Percentiles rank a stretch among this genome's conserved stretches.
Evolutionary conservation across 2,797 vertebrate genomes (phyloP).

Genomic region (Loriculus beryllinus): DNA sequence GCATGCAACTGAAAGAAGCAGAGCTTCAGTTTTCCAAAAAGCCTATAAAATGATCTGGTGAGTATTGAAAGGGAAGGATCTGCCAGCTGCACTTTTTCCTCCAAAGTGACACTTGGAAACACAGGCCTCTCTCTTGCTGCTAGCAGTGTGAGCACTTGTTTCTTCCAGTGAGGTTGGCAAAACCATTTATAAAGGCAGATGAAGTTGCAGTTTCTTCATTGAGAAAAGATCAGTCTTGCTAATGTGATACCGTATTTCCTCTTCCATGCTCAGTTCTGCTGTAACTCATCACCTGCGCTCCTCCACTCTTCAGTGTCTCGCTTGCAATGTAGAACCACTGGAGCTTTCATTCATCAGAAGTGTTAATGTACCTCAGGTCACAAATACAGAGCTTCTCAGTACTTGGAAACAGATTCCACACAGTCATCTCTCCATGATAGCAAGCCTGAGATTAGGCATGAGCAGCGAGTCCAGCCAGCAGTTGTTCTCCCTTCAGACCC

Average conservation of each 20-base stretch:
- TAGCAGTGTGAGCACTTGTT: fast-evolving
- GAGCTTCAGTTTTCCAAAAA: neutral
- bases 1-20: neutral
- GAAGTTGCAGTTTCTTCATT: neutral
- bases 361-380: slow-evolving; percentile 4
- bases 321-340: neutral
- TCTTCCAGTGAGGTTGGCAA: neutral
- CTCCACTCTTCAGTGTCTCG: neutral
- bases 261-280: neutral
- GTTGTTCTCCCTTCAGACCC: neutral
- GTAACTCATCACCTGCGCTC: neutral
- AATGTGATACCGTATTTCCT: neutral
- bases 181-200: neutral
- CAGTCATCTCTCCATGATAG: neutral
- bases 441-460: neutral
- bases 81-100: neutral
- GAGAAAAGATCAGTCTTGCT: neutral
- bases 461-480: slow-evolving; percentile 3
- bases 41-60: neutral
- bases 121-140: neutral
- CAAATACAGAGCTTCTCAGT: neutral
- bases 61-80: neutral
- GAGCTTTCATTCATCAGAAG: slow-evolving; percentile 27
- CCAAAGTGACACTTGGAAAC: neutral
- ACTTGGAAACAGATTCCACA: neutral